Evolutionary conservation across 1,140 invertebrate species (phyloP).

Genomic region (Ruditapes philippinarum): DNA sequence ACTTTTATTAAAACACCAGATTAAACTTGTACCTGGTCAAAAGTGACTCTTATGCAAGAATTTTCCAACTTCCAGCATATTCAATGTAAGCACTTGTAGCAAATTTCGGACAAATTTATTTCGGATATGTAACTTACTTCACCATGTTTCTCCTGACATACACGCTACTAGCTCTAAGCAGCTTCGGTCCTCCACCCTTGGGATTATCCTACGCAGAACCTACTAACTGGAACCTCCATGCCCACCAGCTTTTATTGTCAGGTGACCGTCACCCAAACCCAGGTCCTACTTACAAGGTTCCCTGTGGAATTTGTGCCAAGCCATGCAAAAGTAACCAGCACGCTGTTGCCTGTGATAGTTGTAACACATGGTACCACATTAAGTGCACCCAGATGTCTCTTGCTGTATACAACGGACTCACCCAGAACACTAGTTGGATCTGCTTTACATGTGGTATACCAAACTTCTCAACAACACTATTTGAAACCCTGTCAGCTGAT

Average conservation of each 20-base stretch:
- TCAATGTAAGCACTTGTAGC: too few species aligned
- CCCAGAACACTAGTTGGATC: too few species aligned
- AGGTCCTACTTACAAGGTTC: not conserved
- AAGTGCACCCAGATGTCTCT: too few species aligned
- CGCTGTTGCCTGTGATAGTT: too few species aligned
- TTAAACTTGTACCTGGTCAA: not conserved
- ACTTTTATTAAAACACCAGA: not conserved
- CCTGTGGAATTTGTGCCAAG: not conserved
- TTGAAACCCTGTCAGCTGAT: too few species aligned
- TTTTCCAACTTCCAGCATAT: not conserved
- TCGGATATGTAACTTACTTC: not conserved
- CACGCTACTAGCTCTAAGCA: not conserved
- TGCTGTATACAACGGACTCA: too few species aligned
- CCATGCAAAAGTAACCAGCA: too few species aligned
- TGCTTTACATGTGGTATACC: too few species aligned
- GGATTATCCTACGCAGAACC: not conserved
- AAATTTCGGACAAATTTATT: not conserved
- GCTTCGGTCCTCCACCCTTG: not conserved
- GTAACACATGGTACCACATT: too few species aligned
- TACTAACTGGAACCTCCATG: too few species aligned
- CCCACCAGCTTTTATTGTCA: slow-evolving; percentile 14
- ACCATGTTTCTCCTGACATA: not conserved
- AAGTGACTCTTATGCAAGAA: not conserved
- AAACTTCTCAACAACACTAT: too few species aligned
- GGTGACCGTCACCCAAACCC: slow-evolving; percentile 25